Percentiles rank a stretch among this genome's conserved stretches.
Evolutionary conservation across 2,113 vertebrate species (phyloP).

Genomic region (Gambusia holbrooki): DNA sequence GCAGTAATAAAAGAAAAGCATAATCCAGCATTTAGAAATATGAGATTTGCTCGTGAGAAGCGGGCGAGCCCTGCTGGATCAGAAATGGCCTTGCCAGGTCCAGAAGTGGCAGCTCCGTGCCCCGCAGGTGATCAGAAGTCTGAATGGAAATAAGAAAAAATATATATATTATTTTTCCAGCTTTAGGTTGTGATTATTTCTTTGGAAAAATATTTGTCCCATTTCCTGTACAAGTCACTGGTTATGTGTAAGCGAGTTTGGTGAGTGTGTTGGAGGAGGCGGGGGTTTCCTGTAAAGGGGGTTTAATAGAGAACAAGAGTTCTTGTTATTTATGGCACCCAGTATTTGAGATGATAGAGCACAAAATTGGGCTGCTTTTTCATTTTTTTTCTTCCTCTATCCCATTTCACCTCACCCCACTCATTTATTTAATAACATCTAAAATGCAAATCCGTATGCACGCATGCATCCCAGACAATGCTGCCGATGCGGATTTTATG

Average conservation of each 20-base stretch:
- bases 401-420: constrained; percentile 61
- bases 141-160: constrained; percentile 9
- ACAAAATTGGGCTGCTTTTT: constrained; percentile 71
- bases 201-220: too few relatives aligned
- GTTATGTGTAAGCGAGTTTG: constrained; percentile 1
- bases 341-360: constrained; percentile 78
- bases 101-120: constrained; percentile 25
- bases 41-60: constrained; percentile 88
- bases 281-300: not conserved
- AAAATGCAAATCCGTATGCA: constrained; percentile 84
- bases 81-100: constrained; percentile 57
- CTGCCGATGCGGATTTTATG: constrained; percentile 82
- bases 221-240: not conserved
- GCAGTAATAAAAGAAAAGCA: constrained; percentile 89
- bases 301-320: constrained; percentile 5
- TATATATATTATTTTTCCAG: too few relatives aligned
- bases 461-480: constrained; percentile 73
- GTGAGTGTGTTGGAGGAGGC: not conserved
- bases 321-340: constrained; percentile 84
- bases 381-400: constrained; percentile 12
- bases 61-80: constrained; percentile 81
- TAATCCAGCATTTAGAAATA: constrained; percentile 92
- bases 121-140: constrained; percentile 31
- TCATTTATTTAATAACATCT: constrained; percentile 87
- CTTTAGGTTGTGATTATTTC: not conserved